These are phyloP conservation scores for Mycetomoellerius zeteki DNA, from an alignment of 1,140 invertebrate genomes.

Conservation along the genomic window DNA sequence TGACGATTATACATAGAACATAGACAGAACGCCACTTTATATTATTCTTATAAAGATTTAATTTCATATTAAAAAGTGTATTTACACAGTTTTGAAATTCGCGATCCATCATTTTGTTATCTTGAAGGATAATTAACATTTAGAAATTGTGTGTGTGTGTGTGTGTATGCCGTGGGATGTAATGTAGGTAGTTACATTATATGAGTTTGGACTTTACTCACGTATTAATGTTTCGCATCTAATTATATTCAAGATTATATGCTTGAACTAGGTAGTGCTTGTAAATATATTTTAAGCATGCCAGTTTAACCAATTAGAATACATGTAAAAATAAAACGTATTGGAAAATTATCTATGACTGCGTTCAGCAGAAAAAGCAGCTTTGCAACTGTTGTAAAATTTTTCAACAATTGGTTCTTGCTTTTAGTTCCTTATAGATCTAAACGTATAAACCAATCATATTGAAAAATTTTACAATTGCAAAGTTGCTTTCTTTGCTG, in stretches of 20 bases:
- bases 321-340: too few species aligned
- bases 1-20: too few species aligned
- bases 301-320: too few species aligned
- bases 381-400: too few species aligned
- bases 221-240: slow-evolving; percentile 22
- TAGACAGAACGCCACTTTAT: not conserved
- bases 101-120: slow-evolving; percentile 6
- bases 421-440: too few species aligned
- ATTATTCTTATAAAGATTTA: not conserved
- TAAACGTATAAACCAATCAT: too few species aligned
- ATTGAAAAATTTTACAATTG: too few species aligned
- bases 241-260: slow-evolving; percentile 12
- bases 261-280: not conserved
- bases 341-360: too few species aligned
- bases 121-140: slow-evolving; percentile 32
- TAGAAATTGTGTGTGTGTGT: not conserved
- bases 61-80: not conserved
- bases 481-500: too few species aligned
- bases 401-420: too few species aligned
- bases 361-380: too few species aligned
- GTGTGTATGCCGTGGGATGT: not conserved
- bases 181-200: slow-evolving; percentile 29
- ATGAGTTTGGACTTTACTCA: slow-evolving; percentile 2
- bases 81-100: not conserved
- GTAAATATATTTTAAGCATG: not conserved